Conservation (phyloP, 2,888 invertebrate species). For the Drosophila falleni region DNA sequence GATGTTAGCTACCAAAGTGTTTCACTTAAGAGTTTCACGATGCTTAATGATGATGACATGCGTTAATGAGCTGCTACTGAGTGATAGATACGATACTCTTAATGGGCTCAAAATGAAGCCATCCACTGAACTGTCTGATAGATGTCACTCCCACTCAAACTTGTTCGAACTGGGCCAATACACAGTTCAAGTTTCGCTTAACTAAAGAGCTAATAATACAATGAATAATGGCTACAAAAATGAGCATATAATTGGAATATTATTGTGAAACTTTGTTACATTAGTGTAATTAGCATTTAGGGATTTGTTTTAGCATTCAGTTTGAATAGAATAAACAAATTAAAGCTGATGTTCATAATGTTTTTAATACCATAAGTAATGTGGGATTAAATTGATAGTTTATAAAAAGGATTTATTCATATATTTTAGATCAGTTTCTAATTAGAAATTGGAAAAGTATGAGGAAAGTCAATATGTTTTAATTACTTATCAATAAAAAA, state of each 20-base stretch:
- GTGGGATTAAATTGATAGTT: neutral
- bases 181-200: neutral
- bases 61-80: constrained; percentile 55
- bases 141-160: constrained; percentile 3
- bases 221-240: constrained; percentile 9
- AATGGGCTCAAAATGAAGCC: constrained; percentile 42
- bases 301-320: constrained; percentile 2
- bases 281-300: constrained; percentile 8
- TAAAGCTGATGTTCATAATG: neutral
- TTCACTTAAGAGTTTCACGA: constrained; percentile 31
- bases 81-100: constrained; percentile 36
- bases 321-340: neutral
- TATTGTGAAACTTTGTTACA: constrained; percentile 19
- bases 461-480: too few species aligned
- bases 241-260: constrained; percentile 12
- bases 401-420: neutral
- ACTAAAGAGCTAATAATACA: constrained; percentile 9
- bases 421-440: neutral
- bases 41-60: constrained; percentile 59
- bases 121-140: constrained; percentile 22
- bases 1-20: constrained; percentile 50
- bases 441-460: neutral
- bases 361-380: neutral
- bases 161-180: constrained; percentile 2
- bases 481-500: too few species aligned